phyloP scores from a whole-genome alignment of 2,888 invertebrate genomes.

The Epistrophe eligans region DNA sequence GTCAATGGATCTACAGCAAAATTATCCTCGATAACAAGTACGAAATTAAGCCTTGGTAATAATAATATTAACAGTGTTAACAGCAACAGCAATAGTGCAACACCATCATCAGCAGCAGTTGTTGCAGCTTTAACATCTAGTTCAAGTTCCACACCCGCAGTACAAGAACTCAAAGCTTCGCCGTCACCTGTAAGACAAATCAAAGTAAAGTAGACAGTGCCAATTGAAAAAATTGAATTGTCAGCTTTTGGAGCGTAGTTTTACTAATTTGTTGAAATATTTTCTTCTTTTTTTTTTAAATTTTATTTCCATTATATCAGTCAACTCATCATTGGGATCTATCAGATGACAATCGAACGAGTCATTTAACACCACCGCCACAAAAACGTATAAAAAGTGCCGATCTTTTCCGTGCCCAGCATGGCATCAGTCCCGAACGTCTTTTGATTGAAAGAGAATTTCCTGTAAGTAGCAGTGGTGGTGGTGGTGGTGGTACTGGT shows the following conservation, averaged over 20 bases:
- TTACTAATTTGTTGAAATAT: conserved; percentile 53
- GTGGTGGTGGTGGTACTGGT: conserved; percentile 71
- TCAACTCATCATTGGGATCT: conserved; percentile 86
- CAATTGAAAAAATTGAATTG: conserved; percentile 77
- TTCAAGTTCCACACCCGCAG: conserved; percentile 79
- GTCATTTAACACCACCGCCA: conserved; percentile 86
- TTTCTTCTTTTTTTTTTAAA: conserved; percentile 33
- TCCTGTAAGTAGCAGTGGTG: conserved; percentile 79
- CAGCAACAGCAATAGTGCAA: conserved; percentile 64
- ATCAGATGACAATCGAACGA: conserved; percentile 85
- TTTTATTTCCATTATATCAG: conserved; percentile 70
- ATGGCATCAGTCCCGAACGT: conserved; percentile 84
- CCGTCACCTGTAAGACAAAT: conserved; percentile 84
- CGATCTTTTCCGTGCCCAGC: conserved; percentile 88
- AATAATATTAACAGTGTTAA: conserved; percentile 55
- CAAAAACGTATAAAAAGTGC: conserved; percentile 89
- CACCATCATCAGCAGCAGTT: conserved; percentile 44
- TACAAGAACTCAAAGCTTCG: conserved; percentile 83
- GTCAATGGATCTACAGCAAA: conserved; percentile 84
- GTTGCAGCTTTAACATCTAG: conserved; percentile 54
- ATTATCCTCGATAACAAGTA: conserved; percentile 66
- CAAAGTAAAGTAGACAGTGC: conserved; percentile 82
- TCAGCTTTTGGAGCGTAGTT: conserved; percentile 59
- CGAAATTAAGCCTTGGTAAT: conserved; percentile 59
- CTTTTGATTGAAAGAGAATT: conserved; percentile 83